phyloP scores from a whole-genome alignment of 2,113 vertebrate genomes.

The Spea multiplicata region DNA sequence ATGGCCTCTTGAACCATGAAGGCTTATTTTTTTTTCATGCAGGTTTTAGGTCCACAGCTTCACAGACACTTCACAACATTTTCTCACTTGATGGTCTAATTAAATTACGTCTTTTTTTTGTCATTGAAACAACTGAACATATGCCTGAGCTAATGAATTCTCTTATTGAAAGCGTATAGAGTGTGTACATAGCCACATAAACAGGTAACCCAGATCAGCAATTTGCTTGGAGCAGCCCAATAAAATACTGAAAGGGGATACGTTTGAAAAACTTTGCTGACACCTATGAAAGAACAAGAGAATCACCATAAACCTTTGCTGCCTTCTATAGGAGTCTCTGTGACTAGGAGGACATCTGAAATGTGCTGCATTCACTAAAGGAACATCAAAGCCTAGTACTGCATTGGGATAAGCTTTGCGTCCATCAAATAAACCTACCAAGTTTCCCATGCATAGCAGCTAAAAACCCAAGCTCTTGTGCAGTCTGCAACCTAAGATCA shows the following conservation, averaged over 20 bases:
- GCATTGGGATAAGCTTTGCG: slow-evolving; percentile 45
- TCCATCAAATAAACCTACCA: slow-evolving; percentile 39
- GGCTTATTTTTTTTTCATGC: slow-evolving; percentile 57
- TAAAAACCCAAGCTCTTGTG: slow-evolving; percentile 29
- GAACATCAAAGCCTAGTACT: slow-evolving; percentile 44
- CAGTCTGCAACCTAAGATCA: slow-evolving; percentile 19
- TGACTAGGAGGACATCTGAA: slow-evolving; percentile 47
- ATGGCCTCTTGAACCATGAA: slow-evolving; percentile 56
- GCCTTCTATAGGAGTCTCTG: slow-evolving; percentile 43
- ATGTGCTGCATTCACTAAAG: slow-evolving; percentile 45
- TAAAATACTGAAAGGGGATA: slow-evolving; percentile 62
- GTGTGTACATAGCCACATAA: slow-evolving; percentile 50
- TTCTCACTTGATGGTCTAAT: slow-evolving; percentile 73
- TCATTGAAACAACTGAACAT: slow-evolving; percentile 61
- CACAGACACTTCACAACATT: slow-evolving; percentile 59
- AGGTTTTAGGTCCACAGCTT: slow-evolving; percentile 59
- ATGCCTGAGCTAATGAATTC: slow-evolving; percentile 71
- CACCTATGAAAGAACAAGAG: slow-evolving; percentile 64
- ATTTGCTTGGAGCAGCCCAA: slow-evolving; percentile 50
- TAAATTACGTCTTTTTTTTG: slow-evolving; percentile 64
- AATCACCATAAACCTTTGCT: slow-evolving; percentile 65
- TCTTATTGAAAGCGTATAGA: slow-evolving; percentile 56
- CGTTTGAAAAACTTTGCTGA: slow-evolving; percentile 55
- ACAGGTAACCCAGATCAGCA: slow-evolving; percentile 57
- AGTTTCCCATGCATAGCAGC: slow-evolving; percentile 38